Evolutionary conservation across 2,113 vertebrate species (phyloP).

Genomic region (Pomatostomus ruficeps): DNA sequence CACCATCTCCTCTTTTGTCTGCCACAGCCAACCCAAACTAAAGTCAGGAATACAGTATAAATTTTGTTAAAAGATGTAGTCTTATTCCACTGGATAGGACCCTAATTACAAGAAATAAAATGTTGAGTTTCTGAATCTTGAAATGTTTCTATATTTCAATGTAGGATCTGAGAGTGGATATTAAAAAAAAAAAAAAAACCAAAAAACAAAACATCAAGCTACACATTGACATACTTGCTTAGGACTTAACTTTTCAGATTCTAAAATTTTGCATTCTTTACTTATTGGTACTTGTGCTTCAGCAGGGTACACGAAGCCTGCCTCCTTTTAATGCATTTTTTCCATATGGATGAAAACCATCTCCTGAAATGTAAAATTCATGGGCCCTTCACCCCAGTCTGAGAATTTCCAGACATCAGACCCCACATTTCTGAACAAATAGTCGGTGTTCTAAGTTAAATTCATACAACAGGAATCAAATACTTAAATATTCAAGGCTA

Average conservation of each 20-base stretch:
- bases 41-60: not conserved
- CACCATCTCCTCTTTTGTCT: not conserved
- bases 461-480: not conserved
- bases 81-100: not conserved
- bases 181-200: fast-evolving
- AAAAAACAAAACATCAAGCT: not conserved
- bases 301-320: not conserved
- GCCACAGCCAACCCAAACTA: not conserved
- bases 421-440: not conserved
- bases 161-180: not conserved
- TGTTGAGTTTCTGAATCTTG: not conserved
- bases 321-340: not conserved
- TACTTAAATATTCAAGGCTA: not conserved
- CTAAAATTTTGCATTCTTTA: not conserved
- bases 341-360: not conserved
- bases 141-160: not conserved
- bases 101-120: not conserved
- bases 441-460: not conserved
- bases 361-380: not conserved
- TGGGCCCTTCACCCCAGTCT: fast-evolving
- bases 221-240: not conserved
- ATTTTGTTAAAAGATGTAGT: not conserved
- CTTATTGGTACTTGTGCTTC: not conserved
- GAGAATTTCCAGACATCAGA: not conserved
- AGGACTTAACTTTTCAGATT: not conserved